Evolutionary conservation across 2,113 vertebrate genomes (phyloP), one percentile per base, ranked within the genome.

Genomic region (Nothoprocta pentlandii): DNA sequence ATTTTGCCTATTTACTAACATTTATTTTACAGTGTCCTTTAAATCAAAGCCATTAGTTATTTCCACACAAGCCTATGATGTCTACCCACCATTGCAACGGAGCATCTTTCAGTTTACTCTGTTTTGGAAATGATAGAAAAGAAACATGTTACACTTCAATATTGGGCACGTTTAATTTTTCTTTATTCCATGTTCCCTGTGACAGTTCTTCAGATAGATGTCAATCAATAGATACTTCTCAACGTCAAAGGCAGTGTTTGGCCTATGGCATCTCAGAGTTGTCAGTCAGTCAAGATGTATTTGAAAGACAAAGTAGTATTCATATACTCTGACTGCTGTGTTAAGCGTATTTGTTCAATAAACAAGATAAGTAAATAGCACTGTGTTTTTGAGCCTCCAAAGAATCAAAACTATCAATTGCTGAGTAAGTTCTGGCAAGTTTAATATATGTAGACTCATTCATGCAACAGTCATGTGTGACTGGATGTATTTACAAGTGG

Each of bases 181-280:
- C 53, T 81, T 88, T 88, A 39, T 76, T 84, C 47, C 4, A 4
- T 58, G 58, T 83, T 86, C 44, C 19, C 28, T 61, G 1, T 92
- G 94, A 83, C 88, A 95, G 34, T 36, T 94, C n/a, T 89, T 92
- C 73, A 94, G 66, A 49, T 54, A 84, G 83, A 39, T 69, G 86
- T 95, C 92, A 89, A 81, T 92, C 95, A 81, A 1, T 16, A 73
- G 69, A 42, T 78, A 70, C 90, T 95, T 94, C 90, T 70, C 69
- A 87, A 84, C 80, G 95, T 95, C 86, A 75, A 58, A 95, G 62
- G 80, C 70, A 81, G n/a, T 93, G 66, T 93, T 95, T 95, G 88
- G 44, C 80, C 94, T 95, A 16, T 96, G 96, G 81, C 80, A 89
- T 73, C 62, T 89, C 53, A 25, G 58, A 66, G 47, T 54, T 82